phyloP scores from a whole-genome alignment of 2,888 invertebrate species.

The Nezara viridula region DNA sequence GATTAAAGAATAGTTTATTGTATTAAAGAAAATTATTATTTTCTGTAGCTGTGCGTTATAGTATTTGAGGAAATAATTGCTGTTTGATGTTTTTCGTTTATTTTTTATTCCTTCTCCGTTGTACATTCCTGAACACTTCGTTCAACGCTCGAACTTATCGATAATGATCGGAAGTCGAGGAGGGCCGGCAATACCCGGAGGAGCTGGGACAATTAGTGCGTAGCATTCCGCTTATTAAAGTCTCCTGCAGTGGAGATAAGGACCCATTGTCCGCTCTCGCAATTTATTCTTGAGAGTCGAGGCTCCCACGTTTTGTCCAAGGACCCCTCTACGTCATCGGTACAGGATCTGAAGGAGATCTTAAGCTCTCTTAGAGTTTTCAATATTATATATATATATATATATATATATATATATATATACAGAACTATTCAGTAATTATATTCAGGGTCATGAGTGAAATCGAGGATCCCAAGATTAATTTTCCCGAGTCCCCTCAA shows the following conservation, averaged over 20 bases:
- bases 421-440: no score
- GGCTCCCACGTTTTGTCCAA: slow-evolving; percentile 18
- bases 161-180: not conserved
- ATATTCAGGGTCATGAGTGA: no score
- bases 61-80: no score
- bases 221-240: slow-evolving; percentile 34
- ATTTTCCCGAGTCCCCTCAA: no score
- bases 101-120: not conserved
- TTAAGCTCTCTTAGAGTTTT: not conserved
- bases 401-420: no score
- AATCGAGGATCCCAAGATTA: no score
- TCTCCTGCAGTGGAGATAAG: not conserved
- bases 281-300: not conserved
- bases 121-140: not conserved
- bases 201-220: not conserved
- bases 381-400: no score
- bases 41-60: no score
- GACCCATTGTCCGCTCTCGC: not conserved
- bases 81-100: no score
- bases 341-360: not conserved
- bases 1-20: no score
- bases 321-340: not conserved
- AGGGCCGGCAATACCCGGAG: no score
- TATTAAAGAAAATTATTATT: no score
- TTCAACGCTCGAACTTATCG: not conserved